Percentiles rank a stretch among this genome's conserved stretches.
Evolutionary conservation across 2,113 vertebrate genomes (phyloP).

Genomic region (Pica pica): DNA sequence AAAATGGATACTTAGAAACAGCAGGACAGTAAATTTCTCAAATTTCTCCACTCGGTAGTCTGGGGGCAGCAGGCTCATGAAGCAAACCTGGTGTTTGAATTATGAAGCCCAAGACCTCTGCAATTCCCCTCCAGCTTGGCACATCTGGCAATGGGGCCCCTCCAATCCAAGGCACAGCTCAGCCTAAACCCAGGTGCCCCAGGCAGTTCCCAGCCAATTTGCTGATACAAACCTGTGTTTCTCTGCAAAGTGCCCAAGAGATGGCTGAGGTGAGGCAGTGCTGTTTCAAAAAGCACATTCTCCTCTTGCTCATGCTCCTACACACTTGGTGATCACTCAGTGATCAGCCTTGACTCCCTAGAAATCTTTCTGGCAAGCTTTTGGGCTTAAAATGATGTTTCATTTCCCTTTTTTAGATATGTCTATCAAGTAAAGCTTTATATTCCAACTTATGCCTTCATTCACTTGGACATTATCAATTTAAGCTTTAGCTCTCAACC

Average conservation of each 20-base stretch:
- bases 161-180: not conserved
- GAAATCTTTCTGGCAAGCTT: not conserved
- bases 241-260: not conserved
- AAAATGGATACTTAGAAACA: not conserved
- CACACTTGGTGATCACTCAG: not conserved
- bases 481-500: constrained; percentile 14
- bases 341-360: not conserved
- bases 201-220: not conserved
- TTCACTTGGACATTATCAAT: not conserved
- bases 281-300: not conserved
- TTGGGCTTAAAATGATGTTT: not conserved
- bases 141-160: not conserved
- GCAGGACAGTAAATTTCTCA: not conserved
- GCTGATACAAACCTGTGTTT: not conserved
- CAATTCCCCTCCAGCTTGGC: not conserved
- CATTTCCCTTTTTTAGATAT: not conserved
- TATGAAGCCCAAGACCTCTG: not conserved
- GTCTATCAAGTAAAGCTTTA: not conserved
- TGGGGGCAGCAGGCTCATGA: not conserved
- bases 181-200: not conserved
- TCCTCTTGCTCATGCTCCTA: not conserved
- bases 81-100: not conserved
- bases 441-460: not conserved
- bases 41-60: accelerated
- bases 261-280: not conserved